Conservation (phyloP, 2,888 invertebrate genomes). For the Agriotes lineatus region DNA sequence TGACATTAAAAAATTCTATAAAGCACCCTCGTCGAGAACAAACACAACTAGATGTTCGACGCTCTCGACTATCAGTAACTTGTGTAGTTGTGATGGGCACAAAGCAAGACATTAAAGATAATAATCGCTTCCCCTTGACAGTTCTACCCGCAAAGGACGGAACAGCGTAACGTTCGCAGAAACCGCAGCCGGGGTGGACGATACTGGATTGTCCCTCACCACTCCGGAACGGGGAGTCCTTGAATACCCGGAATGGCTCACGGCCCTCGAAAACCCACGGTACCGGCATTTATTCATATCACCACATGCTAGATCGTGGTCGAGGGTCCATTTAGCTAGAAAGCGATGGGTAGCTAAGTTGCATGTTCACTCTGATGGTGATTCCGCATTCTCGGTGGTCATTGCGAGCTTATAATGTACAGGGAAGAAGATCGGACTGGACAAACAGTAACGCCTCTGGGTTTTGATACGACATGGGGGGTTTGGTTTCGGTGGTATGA, state of each 20-base stretch:
- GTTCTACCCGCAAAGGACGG: slow-evolving; percentile 57
- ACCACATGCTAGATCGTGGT: slow-evolving; percentile 37
- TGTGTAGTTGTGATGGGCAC: not conserved
- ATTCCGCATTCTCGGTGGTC: no score
- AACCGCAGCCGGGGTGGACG: slow-evolving; percentile 64
- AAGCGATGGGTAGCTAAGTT: slow-evolving; percentile 13
- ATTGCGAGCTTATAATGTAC: no score
- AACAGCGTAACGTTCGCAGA: slow-evolving; percentile 65
- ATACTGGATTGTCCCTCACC: slow-evolving; percentile 69
- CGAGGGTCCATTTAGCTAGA: slow-evolving; percentile 24
- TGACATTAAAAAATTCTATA: no score
- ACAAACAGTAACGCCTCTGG: no score
- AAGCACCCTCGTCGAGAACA: no score
- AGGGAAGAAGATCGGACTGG: no score
- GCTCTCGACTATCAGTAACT: no score
- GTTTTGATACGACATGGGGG: not conserved
- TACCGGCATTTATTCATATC: slow-evolving; percentile 62
- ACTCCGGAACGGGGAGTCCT: slow-evolving; percentile 70
- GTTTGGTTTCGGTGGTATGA: slow-evolving; percentile 55
- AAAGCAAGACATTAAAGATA: not conserved
- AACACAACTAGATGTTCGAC: no score
- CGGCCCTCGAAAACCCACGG: slow-evolving; percentile 58
- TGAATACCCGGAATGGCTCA: slow-evolving; percentile 73
- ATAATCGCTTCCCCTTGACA: slow-evolving; percentile 32
- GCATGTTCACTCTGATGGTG: not conserved